Evolutionary conservation across 1,140 invertebrate species (phyloP).

Genomic region (Mycetomoellerius zeteki): DNA sequence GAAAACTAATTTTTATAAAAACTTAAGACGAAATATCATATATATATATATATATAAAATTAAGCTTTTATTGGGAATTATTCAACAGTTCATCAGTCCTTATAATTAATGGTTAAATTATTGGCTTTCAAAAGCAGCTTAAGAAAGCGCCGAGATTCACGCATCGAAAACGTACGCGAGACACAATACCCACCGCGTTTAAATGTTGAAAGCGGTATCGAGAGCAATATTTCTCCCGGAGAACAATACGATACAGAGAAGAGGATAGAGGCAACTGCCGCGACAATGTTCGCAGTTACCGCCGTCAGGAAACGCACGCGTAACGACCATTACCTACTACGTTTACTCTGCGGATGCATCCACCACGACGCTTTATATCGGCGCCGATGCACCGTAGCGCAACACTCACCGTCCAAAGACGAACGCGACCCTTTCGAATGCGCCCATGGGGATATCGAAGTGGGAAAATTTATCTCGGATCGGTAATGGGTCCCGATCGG

Average conservation of each 20-base stretch:
- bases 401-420: conserved; percentile 52
- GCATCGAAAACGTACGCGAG: neutral
- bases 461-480: conserved; percentile 64
- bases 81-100: neutral
- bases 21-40: neutral
- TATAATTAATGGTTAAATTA: neutral
- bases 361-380: conserved; percentile 49
- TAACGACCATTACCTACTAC: conserved; percentile 59
- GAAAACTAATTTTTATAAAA: neutral
- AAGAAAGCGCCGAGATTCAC: neutral
- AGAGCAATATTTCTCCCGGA: conserved; percentile 28
- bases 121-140: neutral
- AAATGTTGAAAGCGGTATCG: conserved; percentile 20
- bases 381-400: conserved; percentile 31
- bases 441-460: conserved; percentile 61
- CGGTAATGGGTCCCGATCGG: conserved; percentile 58
- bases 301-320: conserved; percentile 55
- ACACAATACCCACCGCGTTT: neutral
- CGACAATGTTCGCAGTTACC: conserved; percentile 37
- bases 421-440: conserved; percentile 52
- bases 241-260: conserved; percentile 29
- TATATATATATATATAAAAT: neutral
- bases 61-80: neutral
- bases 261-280: neutral
- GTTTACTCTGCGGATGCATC: conserved; percentile 48